phyloP scores from a whole-genome alignment of 1,140 invertebrate species.

The Anastrepha obliqua region DNA sequence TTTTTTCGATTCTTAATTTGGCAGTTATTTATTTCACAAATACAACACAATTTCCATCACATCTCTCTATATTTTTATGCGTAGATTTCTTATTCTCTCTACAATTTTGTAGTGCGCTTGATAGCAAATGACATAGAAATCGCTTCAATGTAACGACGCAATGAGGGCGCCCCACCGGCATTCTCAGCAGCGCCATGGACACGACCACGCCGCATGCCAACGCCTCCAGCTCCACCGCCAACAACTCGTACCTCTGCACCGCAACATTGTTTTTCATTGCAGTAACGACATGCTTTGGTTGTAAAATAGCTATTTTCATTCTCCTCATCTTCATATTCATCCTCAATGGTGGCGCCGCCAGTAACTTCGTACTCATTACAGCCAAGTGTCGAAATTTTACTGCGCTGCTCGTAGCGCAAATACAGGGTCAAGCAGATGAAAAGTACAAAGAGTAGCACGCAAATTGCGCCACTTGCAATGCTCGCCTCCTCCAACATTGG shows the following conservation, averaged over 20 bases:
- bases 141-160: constrained; percentile 55
- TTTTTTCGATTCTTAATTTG: no score
- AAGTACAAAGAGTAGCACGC: constrained; percentile 90
- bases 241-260: constrained; percentile 7
- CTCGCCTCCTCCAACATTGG: constrained; percentile 93
- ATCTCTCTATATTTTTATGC: neutral
- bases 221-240: constrained; percentile 19
- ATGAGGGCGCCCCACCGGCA: neutral
- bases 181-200: constrained; percentile 23
- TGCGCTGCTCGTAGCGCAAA: constrained; percentile 82
- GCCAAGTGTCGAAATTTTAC: neutral
- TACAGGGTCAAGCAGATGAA: constrained; percentile 90
- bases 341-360: no score
- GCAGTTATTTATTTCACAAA: neutral
- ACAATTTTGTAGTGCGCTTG: constrained; percentile 67
- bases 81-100: constrained; percentile 26
- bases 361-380: constrained; percentile 33
- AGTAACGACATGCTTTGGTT: constrained; percentile 52
- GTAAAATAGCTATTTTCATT: neutral
- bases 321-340: constrained; percentile 22
- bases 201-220: constrained; percentile 26
- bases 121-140: constrained; percentile 65
- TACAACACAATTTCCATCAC: neutral
- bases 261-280: constrained; percentile 51
- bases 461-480: constrained; percentile 91